Evolutionary conservation across 2,113 vertebrate species (phyloP), one percentile per base, ranked within the genome.

Genomic region (Antechinus flavipes): DNA sequence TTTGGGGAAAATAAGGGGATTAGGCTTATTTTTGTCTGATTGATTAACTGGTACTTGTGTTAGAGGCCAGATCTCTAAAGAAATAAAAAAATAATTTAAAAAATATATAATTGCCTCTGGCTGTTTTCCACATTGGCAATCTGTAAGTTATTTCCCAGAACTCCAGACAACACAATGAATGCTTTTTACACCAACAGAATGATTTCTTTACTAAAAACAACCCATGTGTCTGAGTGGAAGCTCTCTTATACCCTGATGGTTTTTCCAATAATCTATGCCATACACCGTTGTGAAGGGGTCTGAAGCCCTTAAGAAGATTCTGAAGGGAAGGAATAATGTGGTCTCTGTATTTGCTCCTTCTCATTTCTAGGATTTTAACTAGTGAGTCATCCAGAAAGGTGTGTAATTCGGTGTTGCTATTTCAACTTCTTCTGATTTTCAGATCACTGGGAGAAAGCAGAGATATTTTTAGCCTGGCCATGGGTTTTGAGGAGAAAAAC

Each of bases 401-500:
- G 95, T 93, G 95, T 50, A 23, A 30, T 49, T 54, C 47, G 9
- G 2, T 25, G 50, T 6, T 90, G 92, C 95, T 95, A 96, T 95
- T 97, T 96, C 23, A 3, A 95, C 54, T 95, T 96, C 95, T 93
- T 94, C 91, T 91, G 93, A 91, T 91, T 97, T 96, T 94, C 95
- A 96, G 94, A 30, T 35, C 90, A 58, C 2, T 11, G 30, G n/a
- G 53, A 61, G 90, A 46, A 94, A 96, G 89, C 0, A 1, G 30
- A 54, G 42, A 8, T 92, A 89, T 97, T 92, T 97, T 95, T 93
- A 94, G 95, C 53, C 12, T 50, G 35, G 1, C 22, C 14, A 35
- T 25, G 0, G 89, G 58, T 95, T 46, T 58, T 91, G 23, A 42
- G 90, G 30, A 92, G 58, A 90, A 96, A 92, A 95, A 58, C 8